Evolutionary conservation across 1,140 invertebrate genomes (phyloP).

Genomic region (Diploscapter pachys): DNA sequence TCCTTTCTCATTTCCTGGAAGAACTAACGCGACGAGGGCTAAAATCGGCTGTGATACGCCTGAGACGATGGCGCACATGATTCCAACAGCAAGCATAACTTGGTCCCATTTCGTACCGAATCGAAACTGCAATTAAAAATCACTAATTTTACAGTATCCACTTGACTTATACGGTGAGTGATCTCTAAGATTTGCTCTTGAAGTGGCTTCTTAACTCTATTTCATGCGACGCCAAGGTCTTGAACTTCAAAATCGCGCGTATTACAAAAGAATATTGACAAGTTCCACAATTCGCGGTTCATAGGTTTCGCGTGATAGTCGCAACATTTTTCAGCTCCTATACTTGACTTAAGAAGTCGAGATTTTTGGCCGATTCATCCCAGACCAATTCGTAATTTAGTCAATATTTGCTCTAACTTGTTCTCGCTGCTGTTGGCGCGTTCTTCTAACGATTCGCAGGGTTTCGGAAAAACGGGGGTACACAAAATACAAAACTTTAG

Average conservation of each 20-base stretch:
- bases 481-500: too few species aligned
- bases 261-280: conserved; percentile 10
- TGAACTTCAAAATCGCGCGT: conserved; percentile 29
- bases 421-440: too few species aligned
- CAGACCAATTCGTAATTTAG: too few species aligned
- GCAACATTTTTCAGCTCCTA: too few species aligned
- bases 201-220: not conserved
- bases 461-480: too few species aligned
- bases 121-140: conserved; percentile 42
- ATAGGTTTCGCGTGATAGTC: too few species aligned
- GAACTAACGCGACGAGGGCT: conserved; percentile 15
- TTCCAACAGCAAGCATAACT: conserved; percentile 39
- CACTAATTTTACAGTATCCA: conserved; percentile 1
- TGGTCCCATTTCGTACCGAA: conserved; percentile 43
- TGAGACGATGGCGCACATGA: conserved; percentile 31
- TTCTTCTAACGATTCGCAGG: too few species aligned
- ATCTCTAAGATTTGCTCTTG: not conserved
- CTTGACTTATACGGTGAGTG: not conserved
- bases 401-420: too few species aligned
- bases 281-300: conserved; percentile 18
- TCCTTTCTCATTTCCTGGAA: conserved; percentile 26
- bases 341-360: too few species aligned
- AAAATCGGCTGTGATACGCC: conserved; percentile 39
- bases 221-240: conserved; percentile 35
- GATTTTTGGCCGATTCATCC: too few species aligned